phyloP scores from a whole-genome alignment of 2,797 vertebrate genomes.

The Danionella dracula region DNA sequence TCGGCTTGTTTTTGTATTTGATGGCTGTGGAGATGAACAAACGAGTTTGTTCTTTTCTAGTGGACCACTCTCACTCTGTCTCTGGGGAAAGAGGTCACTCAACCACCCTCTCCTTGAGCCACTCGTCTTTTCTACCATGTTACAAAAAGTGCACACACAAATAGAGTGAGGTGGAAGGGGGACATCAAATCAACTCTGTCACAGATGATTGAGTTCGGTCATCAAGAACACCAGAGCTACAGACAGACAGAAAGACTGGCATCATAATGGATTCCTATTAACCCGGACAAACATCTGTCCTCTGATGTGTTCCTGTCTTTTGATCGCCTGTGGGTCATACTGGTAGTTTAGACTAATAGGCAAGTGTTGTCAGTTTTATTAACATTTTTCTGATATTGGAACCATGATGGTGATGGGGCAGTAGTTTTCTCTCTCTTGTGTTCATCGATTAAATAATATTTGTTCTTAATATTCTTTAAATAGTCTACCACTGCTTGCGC shows the following conservation, averaged over 20 bases:
- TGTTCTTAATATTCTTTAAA: no score
- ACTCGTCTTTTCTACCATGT: slow-evolving; percentile 82
- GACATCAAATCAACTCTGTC: slow-evolving; percentile 98
- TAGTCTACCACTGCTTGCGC: no score
- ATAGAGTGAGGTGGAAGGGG: slow-evolving; percentile 91
- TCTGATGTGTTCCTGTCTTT: slow-evolving; percentile 44
- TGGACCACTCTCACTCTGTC: no score
- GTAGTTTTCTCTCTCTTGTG: no score
- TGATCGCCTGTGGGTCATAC: slow-evolving; percentile 17
- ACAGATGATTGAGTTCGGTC: slow-evolving; percentile 99
- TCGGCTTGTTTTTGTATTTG: no score
- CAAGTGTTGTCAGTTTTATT: no score
- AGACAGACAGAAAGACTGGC: slow-evolving; percentile 42
- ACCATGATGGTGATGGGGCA: no score
- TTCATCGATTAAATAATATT: no score
- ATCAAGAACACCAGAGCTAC: slow-evolving; percentile 68
- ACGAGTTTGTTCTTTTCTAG: no score
- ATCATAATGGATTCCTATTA: slow-evolving; percentile 92
- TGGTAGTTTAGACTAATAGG: no score
- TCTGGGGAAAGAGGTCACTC: no score
- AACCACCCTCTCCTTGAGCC: slow-evolving; percentile 64
- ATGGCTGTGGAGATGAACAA: not conserved
- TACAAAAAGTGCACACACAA: slow-evolving; percentile 99
- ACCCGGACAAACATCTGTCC: slow-evolving; percentile 76
- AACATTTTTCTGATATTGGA: no score